Conservation (phyloP, 2,888 invertebrate genomes). For the Shargacucullia verbasci region DNA sequence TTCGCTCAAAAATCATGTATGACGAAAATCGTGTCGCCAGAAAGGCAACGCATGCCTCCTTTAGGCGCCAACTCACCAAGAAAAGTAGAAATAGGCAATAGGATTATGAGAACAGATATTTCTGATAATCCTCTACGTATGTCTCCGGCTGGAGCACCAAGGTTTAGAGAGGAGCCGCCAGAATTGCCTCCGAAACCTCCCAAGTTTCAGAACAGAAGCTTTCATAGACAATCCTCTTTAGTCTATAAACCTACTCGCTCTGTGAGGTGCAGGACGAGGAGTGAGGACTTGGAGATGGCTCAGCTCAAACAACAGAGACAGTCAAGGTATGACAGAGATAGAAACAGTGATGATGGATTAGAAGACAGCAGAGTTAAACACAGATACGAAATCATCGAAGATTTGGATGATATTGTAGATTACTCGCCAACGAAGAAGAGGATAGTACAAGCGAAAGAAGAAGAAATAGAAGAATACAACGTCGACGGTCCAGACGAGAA, state of each 20-base stretch:
- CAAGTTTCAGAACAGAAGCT: conserved; percentile 76
- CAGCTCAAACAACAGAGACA: conserved; percentile 74
- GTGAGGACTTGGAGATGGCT: conserved; percentile 86
- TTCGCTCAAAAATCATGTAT: conserved; percentile 81
- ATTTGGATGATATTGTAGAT: conserved; percentile 77
- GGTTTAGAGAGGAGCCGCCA: conserved; percentile 78
- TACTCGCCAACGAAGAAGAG: conserved; percentile 86
- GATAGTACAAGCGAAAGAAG: conserved; percentile 81
- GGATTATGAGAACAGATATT: conserved; percentile 83
- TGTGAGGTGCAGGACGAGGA: conserved; percentile 75
- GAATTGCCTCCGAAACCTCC: conserved; percentile 83
- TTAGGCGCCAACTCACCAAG: conserved; percentile 84
- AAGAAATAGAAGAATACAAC: conserved; percentile 86
- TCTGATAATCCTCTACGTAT: conserved; percentile 85
- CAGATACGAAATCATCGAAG: conserved; percentile 89
- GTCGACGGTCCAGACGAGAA: conserved; percentile 87
- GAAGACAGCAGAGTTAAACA: conserved; percentile 78
- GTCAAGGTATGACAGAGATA: conserved; percentile 72
- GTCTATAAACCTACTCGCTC: conserved; percentile 86
- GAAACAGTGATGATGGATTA: conserved; percentile 75
- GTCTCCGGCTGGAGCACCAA: conserved; percentile 67
- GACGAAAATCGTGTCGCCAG: conserved; percentile 72
- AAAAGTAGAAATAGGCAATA: conserved; percentile 75
- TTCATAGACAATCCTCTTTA: conserved; percentile 80
- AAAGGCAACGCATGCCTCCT: conserved; percentile 77